Evolutionary conservation across 1,140 invertebrate genomes (phyloP).

Genomic region (Drosophila mojavensis): DNA sequence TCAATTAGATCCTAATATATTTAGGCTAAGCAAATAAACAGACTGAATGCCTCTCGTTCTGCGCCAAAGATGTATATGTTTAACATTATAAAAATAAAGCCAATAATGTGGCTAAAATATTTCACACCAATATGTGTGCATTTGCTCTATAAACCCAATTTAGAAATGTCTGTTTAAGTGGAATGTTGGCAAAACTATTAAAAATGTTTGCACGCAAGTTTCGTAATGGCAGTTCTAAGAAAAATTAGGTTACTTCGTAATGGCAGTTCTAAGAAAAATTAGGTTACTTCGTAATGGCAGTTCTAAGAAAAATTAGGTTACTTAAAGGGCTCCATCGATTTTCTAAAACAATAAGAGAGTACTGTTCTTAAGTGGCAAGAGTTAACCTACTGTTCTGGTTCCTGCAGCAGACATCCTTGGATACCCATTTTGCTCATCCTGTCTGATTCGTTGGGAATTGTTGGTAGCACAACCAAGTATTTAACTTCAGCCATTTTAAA

Average conservation of each 20-base stretch:
- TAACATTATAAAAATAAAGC: neutral
- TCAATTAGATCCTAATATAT: constrained; percentile 10
- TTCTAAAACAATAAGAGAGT: constrained; percentile 17
- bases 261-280: too few species aligned
- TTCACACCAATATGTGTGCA: constrained; percentile 13
- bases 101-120: neutral
- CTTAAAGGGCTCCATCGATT: constrained; percentile 50
- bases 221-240: constrained; percentile 14
- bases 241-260: neutral
- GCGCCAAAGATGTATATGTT: neutral
- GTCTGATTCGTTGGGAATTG: constrained; percentile 34
- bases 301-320: neutral
- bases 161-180: neutral
- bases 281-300: neutral
- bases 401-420: constrained; percentile 31
- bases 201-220: constrained; percentile 52
- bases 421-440: constrained; percentile 45
- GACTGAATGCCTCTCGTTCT: neutral
- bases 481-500: constrained; percentile 57
- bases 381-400: constrained; percentile 58
- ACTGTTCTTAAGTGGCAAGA: neutral
- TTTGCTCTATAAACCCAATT: constrained; percentile 35
- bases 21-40: neutral
- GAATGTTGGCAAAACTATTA: neutral
- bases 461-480: constrained; percentile 50